Evolutionary conservation across 30 jellyfish, hydroid and myxozoan genomes (phyloP).

Genomic region (Haliclystus octoradiatus): DNA sequence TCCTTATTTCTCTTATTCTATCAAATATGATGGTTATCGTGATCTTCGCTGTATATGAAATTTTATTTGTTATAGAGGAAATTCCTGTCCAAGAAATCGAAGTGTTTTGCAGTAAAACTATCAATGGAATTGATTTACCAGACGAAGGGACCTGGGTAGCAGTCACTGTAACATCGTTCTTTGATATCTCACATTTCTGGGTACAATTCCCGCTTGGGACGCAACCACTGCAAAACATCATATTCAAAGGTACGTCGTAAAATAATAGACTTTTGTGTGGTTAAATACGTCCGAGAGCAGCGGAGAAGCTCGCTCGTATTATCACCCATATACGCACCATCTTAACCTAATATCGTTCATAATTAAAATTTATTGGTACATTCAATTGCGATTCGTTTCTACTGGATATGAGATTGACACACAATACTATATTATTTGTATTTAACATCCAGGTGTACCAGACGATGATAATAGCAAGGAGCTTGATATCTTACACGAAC

Average conservation of each 20-base stretch:
- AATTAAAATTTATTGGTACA: no score
- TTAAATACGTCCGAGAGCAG: not conserved
- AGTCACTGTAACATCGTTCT: constrained; percentile 49
- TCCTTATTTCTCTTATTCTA: no score
- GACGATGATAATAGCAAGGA: constrained; percentile 27
- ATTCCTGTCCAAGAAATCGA: constrained; percentile 14
- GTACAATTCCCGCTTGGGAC: constrained; percentile 81
- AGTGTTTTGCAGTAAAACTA: constrained; percentile 34
- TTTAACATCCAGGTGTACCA: no score
- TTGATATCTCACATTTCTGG: constrained; percentile 75
- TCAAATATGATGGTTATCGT: no score
- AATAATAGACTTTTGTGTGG: not conserved
- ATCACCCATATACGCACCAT: not conserved
- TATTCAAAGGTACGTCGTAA: constrained; percentile 3
- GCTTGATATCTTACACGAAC: constrained; percentile 26
- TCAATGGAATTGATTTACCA: constrained; percentile 21
- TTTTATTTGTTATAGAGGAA: constrained; percentile 15
- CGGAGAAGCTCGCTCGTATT: not conserved
- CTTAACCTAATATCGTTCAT: no score
- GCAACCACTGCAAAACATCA: constrained; percentile 16
- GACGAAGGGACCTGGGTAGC: constrained; percentile 57
- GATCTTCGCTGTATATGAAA: not conserved
- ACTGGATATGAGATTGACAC: no score
- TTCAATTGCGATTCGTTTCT: no score
- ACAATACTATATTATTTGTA: no score